Conservation (phyloP, 2,888 invertebrate species). For the Microplitis deprimator region DNA sequence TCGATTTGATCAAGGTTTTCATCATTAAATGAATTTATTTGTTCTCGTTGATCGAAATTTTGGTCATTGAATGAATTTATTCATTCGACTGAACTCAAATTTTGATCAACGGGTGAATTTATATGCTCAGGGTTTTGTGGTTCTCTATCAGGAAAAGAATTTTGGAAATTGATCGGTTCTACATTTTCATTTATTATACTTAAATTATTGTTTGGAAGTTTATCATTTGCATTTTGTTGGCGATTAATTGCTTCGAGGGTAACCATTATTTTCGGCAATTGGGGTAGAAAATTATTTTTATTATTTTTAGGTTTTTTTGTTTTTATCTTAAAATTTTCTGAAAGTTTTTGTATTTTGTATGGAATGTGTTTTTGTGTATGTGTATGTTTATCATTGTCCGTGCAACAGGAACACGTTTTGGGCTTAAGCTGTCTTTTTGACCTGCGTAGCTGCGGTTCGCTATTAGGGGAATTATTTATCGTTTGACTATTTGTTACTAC, state of each 20-base stretch:
- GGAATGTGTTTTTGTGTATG: not conserved
- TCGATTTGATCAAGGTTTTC: no score
- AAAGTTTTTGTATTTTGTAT: no score
- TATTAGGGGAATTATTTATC: not conserved
- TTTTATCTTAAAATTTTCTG: no score
- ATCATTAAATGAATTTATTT: no score
- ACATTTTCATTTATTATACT: not conserved
- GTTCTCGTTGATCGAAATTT: not conserved
- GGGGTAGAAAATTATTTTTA: no score
- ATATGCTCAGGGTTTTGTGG: not conserved
- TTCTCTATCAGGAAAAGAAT: not conserved
- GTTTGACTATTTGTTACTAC: no score
- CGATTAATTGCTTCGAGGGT: not conserved
- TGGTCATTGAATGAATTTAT: not conserved
- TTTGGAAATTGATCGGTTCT: not conserved
- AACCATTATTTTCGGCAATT: not conserved
- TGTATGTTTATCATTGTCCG: not conserved
- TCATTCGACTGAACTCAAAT: not conserved
- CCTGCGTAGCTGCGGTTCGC: not conserved
- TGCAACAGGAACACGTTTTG: not conserved
- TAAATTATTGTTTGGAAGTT: not conserved
- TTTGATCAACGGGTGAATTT: not conserved
- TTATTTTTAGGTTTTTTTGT: no score
- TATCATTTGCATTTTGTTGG: not conserved
- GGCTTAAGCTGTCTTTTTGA: no score